Conservation (phyloP, 2,113 vertebrate species). For the Urocolius indicus region DNA sequence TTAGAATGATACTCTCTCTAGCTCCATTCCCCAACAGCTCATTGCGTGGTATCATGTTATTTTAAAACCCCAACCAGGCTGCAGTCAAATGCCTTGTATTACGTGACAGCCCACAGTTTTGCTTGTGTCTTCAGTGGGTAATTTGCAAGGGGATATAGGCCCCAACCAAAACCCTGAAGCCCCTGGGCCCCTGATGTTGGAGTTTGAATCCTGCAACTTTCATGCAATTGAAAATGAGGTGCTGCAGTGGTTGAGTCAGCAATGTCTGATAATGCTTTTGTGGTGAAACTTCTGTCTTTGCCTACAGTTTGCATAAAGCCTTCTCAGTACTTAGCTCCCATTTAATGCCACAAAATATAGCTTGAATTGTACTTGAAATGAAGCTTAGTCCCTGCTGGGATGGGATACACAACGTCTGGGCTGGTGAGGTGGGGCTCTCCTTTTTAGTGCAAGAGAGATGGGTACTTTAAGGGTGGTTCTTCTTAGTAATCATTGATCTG, state of each 20-base stretch:
- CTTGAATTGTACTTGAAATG: neutral
- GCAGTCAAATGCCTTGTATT: slow-evolving; percentile 10
- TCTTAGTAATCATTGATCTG: neutral
- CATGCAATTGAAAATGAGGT: slow-evolving; percentile 51
- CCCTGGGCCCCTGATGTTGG: neutral
- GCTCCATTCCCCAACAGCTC: neutral
- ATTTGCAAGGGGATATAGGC: slow-evolving; percentile 12
- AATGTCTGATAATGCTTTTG: slow-evolving; percentile 25
- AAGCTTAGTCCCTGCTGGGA: neutral
- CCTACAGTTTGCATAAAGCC: slow-evolving; percentile 17
- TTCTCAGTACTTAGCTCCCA: slow-evolving; percentile 17
- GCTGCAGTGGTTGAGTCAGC: slow-evolving; percentile 44
- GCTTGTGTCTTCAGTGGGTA: slow-evolving; percentile 9
- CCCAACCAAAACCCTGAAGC: slow-evolving; percentile 9
- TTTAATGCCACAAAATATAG: slow-evolving; percentile 55
- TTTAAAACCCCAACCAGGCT: slow-evolving; percentile 37
- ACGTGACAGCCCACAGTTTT: slow-evolving; percentile 1
- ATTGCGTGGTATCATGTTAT: slow-evolving; percentile 36
- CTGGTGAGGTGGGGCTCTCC: neutral
- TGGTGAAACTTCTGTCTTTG: slow-evolving; percentile 38
- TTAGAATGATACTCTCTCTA: neutral
- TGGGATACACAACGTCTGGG: neutral
- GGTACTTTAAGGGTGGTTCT: neutral
- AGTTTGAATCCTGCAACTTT: slow-evolving; percentile 15
- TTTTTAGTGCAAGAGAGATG: neutral